Evolutionary conservation across 2,797 vertebrate species (phyloP).

Genomic region (Percopsis omiscomaycus): DNA sequence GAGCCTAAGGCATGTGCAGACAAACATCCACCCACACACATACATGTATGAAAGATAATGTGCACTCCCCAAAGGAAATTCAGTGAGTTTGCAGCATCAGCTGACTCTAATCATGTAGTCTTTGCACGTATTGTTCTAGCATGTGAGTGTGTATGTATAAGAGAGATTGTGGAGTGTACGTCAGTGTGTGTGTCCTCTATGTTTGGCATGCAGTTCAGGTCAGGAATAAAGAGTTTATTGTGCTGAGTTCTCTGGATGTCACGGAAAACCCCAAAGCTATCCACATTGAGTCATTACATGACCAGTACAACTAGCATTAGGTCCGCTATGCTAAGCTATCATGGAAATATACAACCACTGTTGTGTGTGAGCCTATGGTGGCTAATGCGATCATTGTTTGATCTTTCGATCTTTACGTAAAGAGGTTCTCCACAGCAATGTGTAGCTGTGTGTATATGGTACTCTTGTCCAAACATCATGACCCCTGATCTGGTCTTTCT

Average conservation of each 20-base stretch:
- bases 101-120: conserved; percentile 40
- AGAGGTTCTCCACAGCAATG: too few species aligned
- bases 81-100: conserved; percentile 41
- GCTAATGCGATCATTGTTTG: too few species aligned
- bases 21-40: conserved; percentile 59
- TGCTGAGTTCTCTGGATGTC: conserved; percentile 55
- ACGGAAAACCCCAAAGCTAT: conserved; percentile 69
- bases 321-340: too few species aligned
- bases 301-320: too few species aligned
- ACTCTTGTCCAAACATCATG: background rate
- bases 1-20: conserved; percentile 54
- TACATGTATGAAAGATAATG: conserved; percentile 32
- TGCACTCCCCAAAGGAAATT: conserved; percentile 39
- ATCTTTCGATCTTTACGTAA: too few species aligned
- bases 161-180: too few species aligned
- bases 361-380: too few species aligned
- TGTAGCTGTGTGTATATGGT: too few species aligned
- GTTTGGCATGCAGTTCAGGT: conserved; percentile 22
- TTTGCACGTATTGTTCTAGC: conserved; percentile 40
- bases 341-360: too few species aligned
- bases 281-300: too few species aligned
- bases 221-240: conserved; percentile 71
- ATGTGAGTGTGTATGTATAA: conserved; percentile 8
- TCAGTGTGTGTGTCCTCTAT: conserved; percentile 14
- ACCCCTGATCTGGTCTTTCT: background rate